Evolutionary conservation across 1,140 invertebrate species (phyloP), one percentile per base, ranked within the genome.

Genomic region (Hermatobates lingyangjiaoensis): DNA sequence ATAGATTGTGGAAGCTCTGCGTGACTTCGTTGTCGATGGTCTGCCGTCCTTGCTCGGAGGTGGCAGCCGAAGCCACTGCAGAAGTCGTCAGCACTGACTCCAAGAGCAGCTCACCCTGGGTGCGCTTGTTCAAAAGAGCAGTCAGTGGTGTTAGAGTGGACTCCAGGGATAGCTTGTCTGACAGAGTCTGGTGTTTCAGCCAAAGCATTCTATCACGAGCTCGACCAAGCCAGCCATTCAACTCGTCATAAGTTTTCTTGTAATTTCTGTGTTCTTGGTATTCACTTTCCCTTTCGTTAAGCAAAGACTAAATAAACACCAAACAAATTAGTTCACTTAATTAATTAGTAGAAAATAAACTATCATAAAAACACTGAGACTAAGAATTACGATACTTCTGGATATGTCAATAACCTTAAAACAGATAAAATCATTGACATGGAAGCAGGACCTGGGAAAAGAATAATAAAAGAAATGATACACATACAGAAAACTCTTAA

Each of bases 151-250:
- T 77, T 0, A 88, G 80, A 10, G 83, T 83, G 61, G 84, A 83
- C 64, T 93, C 88, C 54, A 93, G 81, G 1, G 86, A 81, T 44
- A 90, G 62, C 67, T 89, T 87, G 59, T 92, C 88, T 60, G 83
- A 83, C 0, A 91, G 63, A 10, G 83, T 79, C 56, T 81, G 75
- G 55, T 89, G 87, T 61, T 86, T 87, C 51, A 89, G 69, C 3
- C 84, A 79, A 12, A 87, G 87, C 57, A 92, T 77, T 61, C 90
- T 91, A 66, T 92, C 88, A 51, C 87, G 74, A 4, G 87, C 82
- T 56, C 87, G 71, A 46, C 74, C 83, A 52, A 92, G 71, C 85
- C 88, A 92, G 30, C 75, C 74, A 34, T 82, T 79, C 3, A 94
- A 66, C 63, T 91, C 86, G 62, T 93, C 87, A 57, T 86, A 81